Base-by-base conservation (phyloP, 2,888 invertebrate species). In the Balanococcus diminutus region DNA sequence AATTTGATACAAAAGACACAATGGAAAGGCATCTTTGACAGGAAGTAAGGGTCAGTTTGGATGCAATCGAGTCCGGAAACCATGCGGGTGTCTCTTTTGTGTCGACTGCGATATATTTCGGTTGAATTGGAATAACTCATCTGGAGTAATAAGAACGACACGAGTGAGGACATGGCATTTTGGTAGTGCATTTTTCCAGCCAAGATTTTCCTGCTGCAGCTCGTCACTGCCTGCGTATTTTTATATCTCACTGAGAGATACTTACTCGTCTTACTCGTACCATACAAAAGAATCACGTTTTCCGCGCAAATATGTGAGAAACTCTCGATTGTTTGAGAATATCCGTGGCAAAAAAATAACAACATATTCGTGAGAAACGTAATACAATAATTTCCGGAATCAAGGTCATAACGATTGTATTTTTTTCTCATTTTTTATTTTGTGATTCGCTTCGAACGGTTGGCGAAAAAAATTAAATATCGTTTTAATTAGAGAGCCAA, bases 251-350 rank as follows among this genome's bases (percentile, higher is more conserved):
- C 8, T 25, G 67, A 28, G 67, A 67, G n/a, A n/a, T n/a, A n/a
- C n/a, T n/a, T n/a, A n/a, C n/a, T n/a, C n/a, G n/a, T n/a, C n/a
- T n/a, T 28, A 67, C 32, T 28, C 31, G 19, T 79, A 19, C 75
- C n/a, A 79, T 79, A 79, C 75, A 79, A 79, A 79, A 36, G 75
- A 79, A 79, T 79, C 75, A 79, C 75, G 75, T 79, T 79, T 79
- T 79, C 75, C 75, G 75, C 75, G 75, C 75, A 79, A 79, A 36
- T 79, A 79, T 79, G 75, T 79, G 75, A 79, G 75, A 79, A 79
- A 79, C 75, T 79, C 75, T 79, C 75, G 75, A 79, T 79, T 79
- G 75, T 79, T 79, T 79, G 75, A 79, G 75, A 79, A 36, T 36
- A 79, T 79, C 75, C 75, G 75, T 79, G 19, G 75, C 36, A 67